These are phyloP conservation scores for Callionymus lyra DNA, from an alignment of 2,113 vertebrate genomes.

Conservation along the genomic window DNA sequence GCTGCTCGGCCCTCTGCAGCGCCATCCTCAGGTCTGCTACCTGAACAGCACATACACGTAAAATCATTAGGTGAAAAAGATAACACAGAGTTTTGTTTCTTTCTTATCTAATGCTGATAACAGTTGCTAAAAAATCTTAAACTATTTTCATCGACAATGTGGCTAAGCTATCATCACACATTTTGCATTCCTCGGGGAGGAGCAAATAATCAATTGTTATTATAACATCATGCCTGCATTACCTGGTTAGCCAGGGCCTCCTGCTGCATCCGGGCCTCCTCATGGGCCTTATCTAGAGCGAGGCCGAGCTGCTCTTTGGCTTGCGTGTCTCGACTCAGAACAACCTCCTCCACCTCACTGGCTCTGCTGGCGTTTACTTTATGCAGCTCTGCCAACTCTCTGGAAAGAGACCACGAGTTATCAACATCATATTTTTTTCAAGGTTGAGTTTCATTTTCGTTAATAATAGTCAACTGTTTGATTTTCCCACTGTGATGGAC, in stretches of 20 bases:
- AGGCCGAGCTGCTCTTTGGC: conserved; percentile 82
- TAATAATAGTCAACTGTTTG: no score
- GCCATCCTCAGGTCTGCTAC: conserved; percentile 86
- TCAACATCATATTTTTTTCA: conserved; percentile 3
- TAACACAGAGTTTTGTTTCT: not conserved
- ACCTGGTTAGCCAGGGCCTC: conserved; percentile 86
- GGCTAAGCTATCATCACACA: no score
- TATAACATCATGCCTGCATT: not conserved
- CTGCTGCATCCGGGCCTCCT: conserved; percentile 83
- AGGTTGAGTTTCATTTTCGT: no score
- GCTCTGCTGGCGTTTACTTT: conserved; percentile 86
- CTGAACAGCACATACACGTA: conserved; percentile 53
- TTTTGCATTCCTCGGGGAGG: no score
- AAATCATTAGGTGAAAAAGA: not conserved
- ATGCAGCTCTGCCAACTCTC: conserved; percentile 91
- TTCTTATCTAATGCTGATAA: not conserved
- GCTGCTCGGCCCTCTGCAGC: conserved; percentile 86
- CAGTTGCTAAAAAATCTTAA: not conserved
- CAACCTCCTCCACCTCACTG: conserved; percentile 84
- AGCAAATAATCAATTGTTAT: no score
- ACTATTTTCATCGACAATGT: no score
- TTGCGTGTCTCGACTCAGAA: conserved; percentile 78
- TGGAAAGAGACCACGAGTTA: conserved; percentile 33
- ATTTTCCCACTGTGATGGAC: no score
- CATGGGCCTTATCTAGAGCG: conserved; percentile 80